Conservation (phyloP, 2,113 vertebrate species). For the Plectropomus leopardus region DNA sequence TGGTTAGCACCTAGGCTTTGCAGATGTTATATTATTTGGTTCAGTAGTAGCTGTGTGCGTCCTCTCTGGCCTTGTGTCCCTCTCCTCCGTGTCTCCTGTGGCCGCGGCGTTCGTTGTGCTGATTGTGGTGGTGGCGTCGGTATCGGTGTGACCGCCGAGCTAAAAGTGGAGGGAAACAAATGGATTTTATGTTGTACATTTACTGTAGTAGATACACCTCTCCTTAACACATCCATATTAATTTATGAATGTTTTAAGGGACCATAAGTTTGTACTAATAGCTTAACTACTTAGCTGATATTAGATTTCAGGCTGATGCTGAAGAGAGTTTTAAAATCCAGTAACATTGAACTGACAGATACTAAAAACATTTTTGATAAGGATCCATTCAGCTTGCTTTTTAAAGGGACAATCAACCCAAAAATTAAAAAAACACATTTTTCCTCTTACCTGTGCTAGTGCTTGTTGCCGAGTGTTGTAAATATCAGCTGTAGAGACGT, state of each 20-base stretch:
- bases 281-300: background rate
- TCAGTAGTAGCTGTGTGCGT: slow-evolving; percentile 82
- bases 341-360: background rate
- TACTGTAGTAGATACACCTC: background rate
- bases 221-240: background rate
- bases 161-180: slow-evolving; percentile 59
- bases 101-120: slow-evolving; percentile 88
- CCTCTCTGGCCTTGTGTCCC: slow-evolving; percentile 81
- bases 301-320: background rate
- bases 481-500: too few species aligned
- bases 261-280: background rate
- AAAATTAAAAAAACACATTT: too few species aligned
- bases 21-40: slow-evolving; percentile 71
- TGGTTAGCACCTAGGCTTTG: slow-evolving; percentile 69
- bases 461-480: too few species aligned
- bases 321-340: background rate
- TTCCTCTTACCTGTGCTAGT: too few species aligned
- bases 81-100: slow-evolving; percentile 85
- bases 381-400: too few species aligned
- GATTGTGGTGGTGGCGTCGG: slow-evolving; percentile 87
- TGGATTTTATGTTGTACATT: background rate
- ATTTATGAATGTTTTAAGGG: background rate
- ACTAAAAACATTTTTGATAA: too few species aligned
- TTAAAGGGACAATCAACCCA: too few species aligned
- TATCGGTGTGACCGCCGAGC: slow-evolving; percentile 91